phyloP scores from a whole-genome alignment of 2,113 vertebrate genomes.

The Monopterus albus region DNA sequence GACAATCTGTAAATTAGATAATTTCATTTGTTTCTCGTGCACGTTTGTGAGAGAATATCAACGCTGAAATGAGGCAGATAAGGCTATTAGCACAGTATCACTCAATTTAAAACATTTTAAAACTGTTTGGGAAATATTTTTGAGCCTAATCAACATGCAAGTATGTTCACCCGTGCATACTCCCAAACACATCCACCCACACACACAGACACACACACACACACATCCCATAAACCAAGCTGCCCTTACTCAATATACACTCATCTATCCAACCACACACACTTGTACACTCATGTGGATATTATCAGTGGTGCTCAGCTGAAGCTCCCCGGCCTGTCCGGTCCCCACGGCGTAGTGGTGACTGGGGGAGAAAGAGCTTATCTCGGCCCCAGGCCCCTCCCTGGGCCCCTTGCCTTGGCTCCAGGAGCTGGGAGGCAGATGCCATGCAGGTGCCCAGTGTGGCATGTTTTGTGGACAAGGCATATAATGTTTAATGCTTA shows the following conservation, averaged over 20 bases:
- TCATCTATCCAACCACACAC: slow-evolving; percentile 20
- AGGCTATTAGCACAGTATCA: slow-evolving; percentile 2
- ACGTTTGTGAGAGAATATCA: slow-evolving; percentile 23
- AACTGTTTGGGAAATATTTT: slow-evolving; percentile 29
- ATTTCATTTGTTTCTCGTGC: slow-evolving; percentile 24
- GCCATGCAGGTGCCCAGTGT: slow-evolving; percentile 78
- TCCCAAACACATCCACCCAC: neutral
- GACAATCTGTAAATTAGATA: slow-evolving; percentile 21
- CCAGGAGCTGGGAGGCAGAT: slow-evolving; percentile 78
- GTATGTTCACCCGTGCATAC: slow-evolving; percentile 42
- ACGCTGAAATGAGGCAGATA: neutral
- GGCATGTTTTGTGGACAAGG: slow-evolving; percentile 67
- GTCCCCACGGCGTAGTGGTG: slow-evolving; percentile 64
- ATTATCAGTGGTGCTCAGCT: slow-evolving; percentile 82
- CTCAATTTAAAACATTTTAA: too few species aligned
- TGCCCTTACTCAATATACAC: slow-evolving; percentile 21
- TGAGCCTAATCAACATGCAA: too few species aligned
- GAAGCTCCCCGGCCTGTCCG: slow-evolving; percentile 76
- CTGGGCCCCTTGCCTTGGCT: slow-evolving; percentile 77
- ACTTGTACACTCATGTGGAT: slow-evolving; percentile 75
- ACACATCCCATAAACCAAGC: slow-evolving; percentile 8
- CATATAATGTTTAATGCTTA: slow-evolving; percentile 67
- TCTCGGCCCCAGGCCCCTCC: slow-evolving; percentile 74
- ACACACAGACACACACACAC: slow-evolving; percentile 13
- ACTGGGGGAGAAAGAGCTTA: slow-evolving; percentile 76